Evolutionary conservation across 2,888 invertebrate species (phyloP), one percentile per base, ranked within the genome.

Genomic region (Aphidoletes aphidimyza): DNA sequence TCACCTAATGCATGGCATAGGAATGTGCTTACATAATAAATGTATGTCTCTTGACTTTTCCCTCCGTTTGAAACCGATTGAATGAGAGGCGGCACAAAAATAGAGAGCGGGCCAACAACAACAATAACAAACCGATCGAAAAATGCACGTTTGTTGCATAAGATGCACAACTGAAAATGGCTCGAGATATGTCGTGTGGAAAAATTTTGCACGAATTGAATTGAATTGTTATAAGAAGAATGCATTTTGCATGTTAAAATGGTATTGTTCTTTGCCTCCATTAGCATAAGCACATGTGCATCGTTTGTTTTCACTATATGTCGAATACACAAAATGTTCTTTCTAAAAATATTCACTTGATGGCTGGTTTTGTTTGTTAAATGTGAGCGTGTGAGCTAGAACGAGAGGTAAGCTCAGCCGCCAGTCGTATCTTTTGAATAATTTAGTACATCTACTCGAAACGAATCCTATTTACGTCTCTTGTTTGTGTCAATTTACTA

Each of bases 141-240:
- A 2, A 19, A 47, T 11, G 47, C 22, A 11, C 22, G 22, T 2
- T 2, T 14, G 54, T n/a, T 22, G 54, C 2, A 54, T 22, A 26
- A 54, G 54, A 54, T 54, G 54, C 5, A n/a, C 42, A 22, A 26
- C 54, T 5, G 22, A 2, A 54, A 54, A n/a, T 26, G 26, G 22
- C 14, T 54, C 22, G 54, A 54, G 54, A 54, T 11, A 54, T 34
- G 78, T 78, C 78, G 78, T 78, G 78, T 78, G 78, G 78, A 78
- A 78, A 78, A 36, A 54, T 54, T 54, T 54, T n/a, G n/a, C 54
- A 54, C 34, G 78, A 78, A 78, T 19, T 36, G 36, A 78, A 78
- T 78, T 36, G 78, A 78, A 78, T 78, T 78, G 78, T 78, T 36
- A 36, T 78, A 36, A 36, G 78, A 34, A 78, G 36, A 78, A 78